A percentile compares a stretch with the other conserved stretches of the same genome.
Evolutionary conservation across 2,888 invertebrate species (phyloP).

Genomic region (Tetanocera ferruginea): DNA sequence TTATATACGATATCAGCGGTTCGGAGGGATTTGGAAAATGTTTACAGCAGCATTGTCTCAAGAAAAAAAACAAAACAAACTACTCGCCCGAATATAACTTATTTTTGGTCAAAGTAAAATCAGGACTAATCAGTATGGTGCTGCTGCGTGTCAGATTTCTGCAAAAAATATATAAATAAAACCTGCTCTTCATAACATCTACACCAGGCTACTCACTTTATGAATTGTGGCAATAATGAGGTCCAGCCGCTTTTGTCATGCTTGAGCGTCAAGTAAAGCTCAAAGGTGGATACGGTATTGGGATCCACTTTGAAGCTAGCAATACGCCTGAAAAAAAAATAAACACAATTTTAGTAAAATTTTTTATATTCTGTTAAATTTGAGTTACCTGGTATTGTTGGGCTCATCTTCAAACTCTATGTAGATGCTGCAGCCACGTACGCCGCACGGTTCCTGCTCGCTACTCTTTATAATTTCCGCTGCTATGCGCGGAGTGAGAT

Average conservation of each 20-base stretch:
- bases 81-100: slow-evolving; percentile 82
- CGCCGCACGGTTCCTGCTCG: slow-evolving; percentile 90
- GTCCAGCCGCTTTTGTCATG: slow-evolving; percentile 91
- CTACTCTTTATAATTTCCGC: slow-evolving; percentile 85
- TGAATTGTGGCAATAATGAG: slow-evolving; percentile 87
- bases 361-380: not conserved
- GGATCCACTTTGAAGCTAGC: slow-evolving; percentile 90
- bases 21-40: slow-evolving; percentile 53
- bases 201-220: slow-evolving; percentile 79
- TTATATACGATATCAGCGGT: slow-evolving; percentile 42
- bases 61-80: slow-evolving; percentile 16
- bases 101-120: slow-evolving; percentile 91
- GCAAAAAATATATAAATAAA: slow-evolving; percentile 53
- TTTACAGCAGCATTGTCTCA: not conserved
- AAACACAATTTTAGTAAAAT: not conserved
- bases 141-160: slow-evolving; percentile 89
- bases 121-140: slow-evolving; percentile 89
- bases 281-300: slow-evolving; percentile 89
- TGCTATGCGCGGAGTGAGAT: slow-evolving; percentile 83
- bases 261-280: slow-evolving; percentile 88
- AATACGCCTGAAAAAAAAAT: slow-evolving; percentile 73
- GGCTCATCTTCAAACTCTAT: slow-evolving; percentile 84
- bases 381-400: slow-evolving; percentile 71
- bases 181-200: no score
- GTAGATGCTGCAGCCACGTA: slow-evolving; percentile 88